A percentile compares a stretch with the other conserved stretches of the same genome.
These are phyloP conservation scores for Chaenogobius annularis DNA, from an alignment of 2,113 vertebrate species.

Conservation along the genomic window DNA sequence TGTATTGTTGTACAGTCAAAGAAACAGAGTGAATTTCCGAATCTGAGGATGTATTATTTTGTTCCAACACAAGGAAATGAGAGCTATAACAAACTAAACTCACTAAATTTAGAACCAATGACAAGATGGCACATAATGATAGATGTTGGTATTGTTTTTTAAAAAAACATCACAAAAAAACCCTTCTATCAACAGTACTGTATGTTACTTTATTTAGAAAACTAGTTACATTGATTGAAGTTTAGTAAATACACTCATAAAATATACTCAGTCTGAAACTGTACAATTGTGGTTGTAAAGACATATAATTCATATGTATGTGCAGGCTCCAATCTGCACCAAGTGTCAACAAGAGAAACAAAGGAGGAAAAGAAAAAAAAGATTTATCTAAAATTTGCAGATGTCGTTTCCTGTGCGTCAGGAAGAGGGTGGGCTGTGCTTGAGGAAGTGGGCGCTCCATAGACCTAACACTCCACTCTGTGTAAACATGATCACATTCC, in stretches of 20 bases:
- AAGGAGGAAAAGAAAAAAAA: constrained; percentile 24
- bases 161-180: background rate
- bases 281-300: constrained; percentile 64
- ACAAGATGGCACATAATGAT: background rate
- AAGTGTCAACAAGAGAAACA: constrained; percentile 30
- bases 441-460: constrained; percentile 61
- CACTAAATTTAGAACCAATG: background rate
- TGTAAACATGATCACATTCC: constrained; percentile 71
- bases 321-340: constrained; percentile 1
- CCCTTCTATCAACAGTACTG: constrained; percentile 16
- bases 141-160: background rate
- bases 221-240: constrained; percentile 70
- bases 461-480: constrained; percentile 47
- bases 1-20: constrained; percentile 51
- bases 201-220: constrained; percentile 75
- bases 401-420: constrained; percentile 67
- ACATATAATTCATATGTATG: background rate
- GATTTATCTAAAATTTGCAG: constrained; percentile 66
- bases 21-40: constrained; percentile 27
- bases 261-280: constrained; percentile 63
- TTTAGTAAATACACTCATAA: constrained; percentile 55
- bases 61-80: constrained; percentile 46
- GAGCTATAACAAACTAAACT: constrained; percentile 32
- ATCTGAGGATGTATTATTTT: constrained; percentile 59
- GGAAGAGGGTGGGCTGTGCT: constrained; percentile 56